These are phyloP conservation scores for Heteropelma amictum DNA, from an alignment of 2,888 invertebrate genomes.

Conservation along the genomic window DNA sequence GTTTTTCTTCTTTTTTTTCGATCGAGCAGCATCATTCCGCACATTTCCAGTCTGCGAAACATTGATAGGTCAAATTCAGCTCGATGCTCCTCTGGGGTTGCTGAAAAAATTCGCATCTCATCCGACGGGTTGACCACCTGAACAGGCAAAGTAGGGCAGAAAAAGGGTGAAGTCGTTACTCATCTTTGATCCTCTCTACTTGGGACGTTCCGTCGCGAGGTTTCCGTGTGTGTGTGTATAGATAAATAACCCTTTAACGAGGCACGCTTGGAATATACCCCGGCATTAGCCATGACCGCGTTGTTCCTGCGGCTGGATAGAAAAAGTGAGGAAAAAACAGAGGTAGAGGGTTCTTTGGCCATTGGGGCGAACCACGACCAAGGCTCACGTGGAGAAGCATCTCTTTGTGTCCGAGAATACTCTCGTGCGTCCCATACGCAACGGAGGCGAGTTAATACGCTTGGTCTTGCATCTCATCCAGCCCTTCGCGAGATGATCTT, in stretches of 20 bases:
- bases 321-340: slow-evolving; percentile 18
- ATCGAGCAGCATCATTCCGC: background rate
- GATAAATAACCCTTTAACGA: slow-evolving; percentile 9
- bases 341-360: slow-evolving; percentile 30
- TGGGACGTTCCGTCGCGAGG: background rate
- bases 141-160: background rate
- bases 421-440: slow-evolving; percentile 26
- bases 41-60: background rate
- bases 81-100: no score
- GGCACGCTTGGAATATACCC: slow-evolving; percentile 13
- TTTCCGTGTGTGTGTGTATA: slow-evolving; percentile 18
- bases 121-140: slow-evolving; percentile 13
- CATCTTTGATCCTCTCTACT: slow-evolving; percentile 42
- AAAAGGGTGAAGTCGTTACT: slow-evolving; percentile 38
- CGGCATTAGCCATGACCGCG: slow-evolving; percentile 20
- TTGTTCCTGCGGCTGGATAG: slow-evolving; percentile 19
- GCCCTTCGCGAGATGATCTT: slow-evolving; percentile 13
- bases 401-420: slow-evolving; percentile 41
- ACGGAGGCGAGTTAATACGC: slow-evolving; percentile 37
- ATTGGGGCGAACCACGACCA: slow-evolving; percentile 27
- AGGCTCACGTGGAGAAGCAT: slow-evolving; percentile 34
- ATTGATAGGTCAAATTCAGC: no score
- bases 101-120: slow-evolving; percentile 17
- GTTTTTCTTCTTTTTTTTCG: no score
- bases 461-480: slow-evolving; percentile 36